Evolutionary conservation across 2,888 invertebrate genomes (phyloP), one percentile per base, ranked within the genome.

Genomic region (Xanthia togata): DNA sequence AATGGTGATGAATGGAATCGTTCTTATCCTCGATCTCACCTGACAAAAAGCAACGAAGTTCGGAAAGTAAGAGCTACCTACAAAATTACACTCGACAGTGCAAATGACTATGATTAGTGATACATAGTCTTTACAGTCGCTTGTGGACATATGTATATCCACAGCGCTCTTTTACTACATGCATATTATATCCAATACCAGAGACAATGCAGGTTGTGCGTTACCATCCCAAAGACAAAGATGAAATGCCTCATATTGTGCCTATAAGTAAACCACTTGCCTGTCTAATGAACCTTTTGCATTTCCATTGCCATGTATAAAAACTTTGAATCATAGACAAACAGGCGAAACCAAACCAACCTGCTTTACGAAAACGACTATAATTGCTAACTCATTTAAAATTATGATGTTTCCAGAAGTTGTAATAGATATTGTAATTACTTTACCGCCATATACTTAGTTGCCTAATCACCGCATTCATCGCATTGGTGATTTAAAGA

Each of bases 391-490:
- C 79, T 70, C 57, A 85, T 85, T 85, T 83, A 70, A 68, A 84
- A 84, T 63, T 84, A 82, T 82, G 64, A 85, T 85, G 76, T 76
- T 79, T 79, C 83, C 70, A 82, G 67, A 73, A 77, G 69, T 74
- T 72, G 86, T 82, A 76, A 82, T 50, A 67, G 83, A 82, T 85
- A 84, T 84, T 78, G 53, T 83, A 69, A 79, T 79, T n/a, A 59
- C 8, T 57, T 70, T 23, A 60, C 44, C 59, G 41, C 20, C 41
- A 55, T n/a, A 55, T n/a, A 4, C n/a, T n/a, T 38, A 26, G n/a
- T 78, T 73, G 59, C 47, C 23, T 60, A 73, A 73, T 69, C 50
- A 41, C 57, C 12, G 62, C 31, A 26, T 17, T 70, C 41, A 35
- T 60, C 4, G 59, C 17, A 14, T 11, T 31, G 53, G 17, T 26